These are phyloP conservation scores for Eumacrocentrus americanus DNA, from an alignment of 2,888 invertebrate genomes.

Conservation along the genomic window DNA sequence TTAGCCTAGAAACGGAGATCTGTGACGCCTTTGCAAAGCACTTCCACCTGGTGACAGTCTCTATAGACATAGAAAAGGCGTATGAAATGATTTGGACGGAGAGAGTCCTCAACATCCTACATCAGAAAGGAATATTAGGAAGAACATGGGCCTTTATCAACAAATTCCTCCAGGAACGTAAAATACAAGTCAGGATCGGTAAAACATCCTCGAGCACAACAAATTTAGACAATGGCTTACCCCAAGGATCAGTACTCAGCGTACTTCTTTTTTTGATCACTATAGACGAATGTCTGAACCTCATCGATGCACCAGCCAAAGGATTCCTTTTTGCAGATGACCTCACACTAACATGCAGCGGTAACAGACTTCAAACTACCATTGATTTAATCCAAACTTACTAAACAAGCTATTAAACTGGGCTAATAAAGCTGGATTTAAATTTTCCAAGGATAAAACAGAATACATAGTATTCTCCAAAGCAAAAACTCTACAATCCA, in stretches of 20 bases:
- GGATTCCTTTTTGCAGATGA: slow-evolving; percentile 28
- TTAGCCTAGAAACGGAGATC: slow-evolving; percentile 6
- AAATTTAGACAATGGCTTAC: slow-evolving; percentile 22
- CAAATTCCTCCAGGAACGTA: slow-evolving; percentile 9
- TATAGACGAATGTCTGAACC: slow-evolving; percentile 17
- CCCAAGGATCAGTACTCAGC: slow-evolving; percentile 25
- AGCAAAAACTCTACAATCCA: neutral
- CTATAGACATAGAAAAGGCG: slow-evolving; percentile 22
- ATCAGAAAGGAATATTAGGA: neutral
- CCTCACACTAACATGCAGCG: slow-evolving; percentile 12
- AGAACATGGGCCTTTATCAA: slow-evolving; percentile 5
- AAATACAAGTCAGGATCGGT: slow-evolving; percentile 9
- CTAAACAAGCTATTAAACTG: slow-evolving; percentile 20
- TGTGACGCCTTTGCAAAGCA: slow-evolving; percentile 14
- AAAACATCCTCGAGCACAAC: slow-evolving; percentile 2
- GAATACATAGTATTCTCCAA: slow-evolving; percentile 19
- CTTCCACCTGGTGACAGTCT: slow-evolving; percentile 3
- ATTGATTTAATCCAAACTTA: slow-evolving; percentile 9
- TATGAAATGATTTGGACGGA: slow-evolving; percentile 22
- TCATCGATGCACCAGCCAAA: slow-evolving; percentile 12
- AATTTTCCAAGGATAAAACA: slow-evolving; percentile 25
- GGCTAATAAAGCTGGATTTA: slow-evolving; percentile 12
- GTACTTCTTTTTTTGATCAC: slow-evolving; percentile 21
- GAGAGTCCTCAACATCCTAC: neutral
- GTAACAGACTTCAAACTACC: slow-evolving; percentile 10